A percentile compares a stretch with the other conserved stretches of the same genome.
phyloP scores from a whole-genome alignment of 1,140 invertebrate species.

The Ptiloglossa arizonensis region DNA sequence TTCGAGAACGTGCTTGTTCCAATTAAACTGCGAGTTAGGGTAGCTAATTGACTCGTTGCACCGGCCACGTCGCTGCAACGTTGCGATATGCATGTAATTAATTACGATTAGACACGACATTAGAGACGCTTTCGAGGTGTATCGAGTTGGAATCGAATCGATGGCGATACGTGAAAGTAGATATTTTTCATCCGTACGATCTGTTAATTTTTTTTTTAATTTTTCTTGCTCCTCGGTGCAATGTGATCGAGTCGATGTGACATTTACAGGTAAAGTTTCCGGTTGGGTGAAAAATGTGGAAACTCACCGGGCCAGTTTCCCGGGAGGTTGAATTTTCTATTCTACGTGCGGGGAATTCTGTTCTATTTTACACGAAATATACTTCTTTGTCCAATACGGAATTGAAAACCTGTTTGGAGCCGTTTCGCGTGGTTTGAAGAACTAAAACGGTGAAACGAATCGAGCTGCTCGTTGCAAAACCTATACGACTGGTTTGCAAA shows the following conservation, averaged over 20 bases:
- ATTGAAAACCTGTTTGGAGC: no score
- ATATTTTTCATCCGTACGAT: background rate
- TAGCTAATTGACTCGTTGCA: slow-evolving; percentile 25
- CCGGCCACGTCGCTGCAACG: background rate
- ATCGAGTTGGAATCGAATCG: background rate
- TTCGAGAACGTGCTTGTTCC: background rate
- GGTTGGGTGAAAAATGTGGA: background rate
- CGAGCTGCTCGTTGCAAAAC: no score
- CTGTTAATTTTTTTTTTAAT: background rate
- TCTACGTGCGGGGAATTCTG: no score
- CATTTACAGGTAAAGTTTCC: background rate
- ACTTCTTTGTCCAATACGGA: no score
- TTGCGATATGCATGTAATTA: background rate
- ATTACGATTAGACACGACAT: background rate
- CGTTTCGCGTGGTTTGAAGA: no score
- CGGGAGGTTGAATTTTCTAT: background rate
- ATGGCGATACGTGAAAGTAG: slow-evolving; percentile 14
- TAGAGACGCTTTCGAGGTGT: background rate
- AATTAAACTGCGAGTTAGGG: slow-evolving; percentile 4
- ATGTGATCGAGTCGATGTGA: background rate
- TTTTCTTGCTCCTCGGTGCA: no score
- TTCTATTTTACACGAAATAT: no score
- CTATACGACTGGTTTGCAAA: no score
- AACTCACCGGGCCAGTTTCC: background rate
- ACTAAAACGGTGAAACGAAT: no score